These are phyloP conservation scores for Bryconaethiops microstoma DNA, from an alignment of 2,797 vertebrate species.

Conservation along the genomic window DNA sequence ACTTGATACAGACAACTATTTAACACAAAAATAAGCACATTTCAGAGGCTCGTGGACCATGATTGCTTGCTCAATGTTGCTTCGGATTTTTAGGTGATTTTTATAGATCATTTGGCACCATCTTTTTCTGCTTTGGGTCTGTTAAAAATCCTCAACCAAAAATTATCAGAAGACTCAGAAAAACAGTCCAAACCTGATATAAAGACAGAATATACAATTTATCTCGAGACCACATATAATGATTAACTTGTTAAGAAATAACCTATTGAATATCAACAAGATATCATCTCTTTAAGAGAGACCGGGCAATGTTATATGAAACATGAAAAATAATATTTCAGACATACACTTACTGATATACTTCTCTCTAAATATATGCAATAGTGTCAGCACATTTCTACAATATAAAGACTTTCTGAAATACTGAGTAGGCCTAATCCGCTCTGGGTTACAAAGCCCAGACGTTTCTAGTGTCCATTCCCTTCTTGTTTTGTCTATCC, in stretches of 20 bases:
- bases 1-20: slow-evolving; percentile 40
- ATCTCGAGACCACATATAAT: slow-evolving; percentile 60
- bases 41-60: slow-evolving; percentile 35
- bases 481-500: slow-evolving; percentile 38
- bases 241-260: slow-evolving; percentile 70
- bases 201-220: slow-evolving; percentile 55
- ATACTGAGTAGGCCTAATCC: slow-evolving; percentile 62
- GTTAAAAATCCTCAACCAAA: slow-evolving; percentile 45
- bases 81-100: slow-evolving; percentile 51
- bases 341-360: slow-evolving; percentile 54
- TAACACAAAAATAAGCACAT: slow-evolving; percentile 33
- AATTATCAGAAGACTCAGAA: slow-evolving; percentile 45
- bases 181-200: slow-evolving; percentile 54
- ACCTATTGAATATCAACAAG: slow-evolving; percentile 83
- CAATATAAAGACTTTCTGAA: slow-evolving; percentile 58
- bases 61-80: slow-evolving; percentile 45
- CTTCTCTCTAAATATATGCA: slow-evolving; percentile 37
- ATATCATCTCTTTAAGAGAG: slow-evolving; percentile 73
- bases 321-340: slow-evolving; percentile 53
- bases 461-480: slow-evolving; percentile 50
- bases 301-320: slow-evolving; percentile 67
- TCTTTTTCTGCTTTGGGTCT: slow-evolving; percentile 56
- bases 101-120: slow-evolving; percentile 62
- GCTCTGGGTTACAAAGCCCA: slow-evolving; percentile 34
- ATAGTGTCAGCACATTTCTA: slow-evolving; percentile 60